phyloP scores from a whole-genome alignment of 2,888 invertebrate genomes.

The Anodontia alba region DNA sequence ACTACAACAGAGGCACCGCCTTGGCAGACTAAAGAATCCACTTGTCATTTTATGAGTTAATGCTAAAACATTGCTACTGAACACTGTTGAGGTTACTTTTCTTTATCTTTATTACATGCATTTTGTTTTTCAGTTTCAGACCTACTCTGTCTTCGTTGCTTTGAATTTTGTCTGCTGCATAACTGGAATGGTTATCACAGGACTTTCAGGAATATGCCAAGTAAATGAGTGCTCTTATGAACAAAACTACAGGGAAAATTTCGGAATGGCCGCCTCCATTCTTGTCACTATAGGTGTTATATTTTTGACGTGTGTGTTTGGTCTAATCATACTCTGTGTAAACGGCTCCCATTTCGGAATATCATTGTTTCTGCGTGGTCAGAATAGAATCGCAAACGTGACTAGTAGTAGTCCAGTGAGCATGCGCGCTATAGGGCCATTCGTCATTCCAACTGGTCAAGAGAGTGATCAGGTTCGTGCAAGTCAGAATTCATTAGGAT shows the following conservation, averaged over 20 bases:
- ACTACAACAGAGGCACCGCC: too few species aligned
- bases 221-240: neutral
- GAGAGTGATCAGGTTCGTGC: neutral
- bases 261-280: neutral
- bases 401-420: conserved; percentile 2
- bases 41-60: too few species aligned
- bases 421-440: neutral
- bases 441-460: neutral
- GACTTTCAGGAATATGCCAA: neutral
- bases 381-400: neutral
- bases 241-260: neutral
- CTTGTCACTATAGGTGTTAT: neutral
- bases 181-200: neutral
- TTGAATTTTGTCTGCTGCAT: neutral
- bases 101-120: neutral
- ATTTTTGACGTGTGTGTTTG: neutral
- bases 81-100: too few species aligned
- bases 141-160: neutral
- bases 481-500: neutral
- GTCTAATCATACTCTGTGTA: neutral
- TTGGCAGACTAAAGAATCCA: too few species aligned
- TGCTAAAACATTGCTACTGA: too few species aligned
- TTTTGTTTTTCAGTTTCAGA: neutral
- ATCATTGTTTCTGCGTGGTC: neutral
- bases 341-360: neutral